Evolutionary conservation across 2,113 vertebrate species (phyloP).

Genomic region (Lamprologus callipterus): DNA sequence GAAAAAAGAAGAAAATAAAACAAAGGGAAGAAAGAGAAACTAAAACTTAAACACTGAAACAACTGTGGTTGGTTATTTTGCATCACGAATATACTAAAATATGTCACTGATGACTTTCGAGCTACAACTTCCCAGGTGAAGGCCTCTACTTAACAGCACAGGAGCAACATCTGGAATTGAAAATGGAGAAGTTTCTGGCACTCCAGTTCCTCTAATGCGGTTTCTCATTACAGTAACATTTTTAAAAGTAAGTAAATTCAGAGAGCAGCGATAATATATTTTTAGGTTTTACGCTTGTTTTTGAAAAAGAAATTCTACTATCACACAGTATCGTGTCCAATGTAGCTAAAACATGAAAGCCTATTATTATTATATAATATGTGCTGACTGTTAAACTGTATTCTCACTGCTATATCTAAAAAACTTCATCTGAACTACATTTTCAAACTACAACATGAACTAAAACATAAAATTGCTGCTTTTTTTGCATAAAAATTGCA

Average conservation of each 20-base stretch:
- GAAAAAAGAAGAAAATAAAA: neutral
- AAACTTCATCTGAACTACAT: neutral
- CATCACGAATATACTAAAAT: neutral
- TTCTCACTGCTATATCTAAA: neutral
- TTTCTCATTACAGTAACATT: neutral
- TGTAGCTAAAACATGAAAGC: neutral
- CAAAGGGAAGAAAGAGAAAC: neutral
- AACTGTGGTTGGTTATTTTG: neutral
- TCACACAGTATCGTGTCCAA: neutral
- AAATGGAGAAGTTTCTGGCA: neutral
- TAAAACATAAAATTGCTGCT: neutral
- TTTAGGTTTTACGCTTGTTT: neutral
- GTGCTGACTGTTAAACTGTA: accelerated
- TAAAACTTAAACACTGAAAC: neutral
- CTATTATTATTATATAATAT: neutral
- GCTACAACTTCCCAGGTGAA: neutral
- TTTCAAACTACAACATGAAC: neutral
- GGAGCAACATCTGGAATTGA: neutral
- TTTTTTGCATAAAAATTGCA: too few species aligned
- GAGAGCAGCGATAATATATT: accelerated
- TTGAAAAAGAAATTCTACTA: neutral
- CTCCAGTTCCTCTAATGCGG: neutral
- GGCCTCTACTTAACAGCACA: neutral
- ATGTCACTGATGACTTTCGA: neutral
- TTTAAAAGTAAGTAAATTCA: neutral